Evolutionary conservation across 1,140 invertebrate genomes (phyloP), one percentile per base, ranked within the genome.

Genomic region (Episyrphus balteatus): DNA sequence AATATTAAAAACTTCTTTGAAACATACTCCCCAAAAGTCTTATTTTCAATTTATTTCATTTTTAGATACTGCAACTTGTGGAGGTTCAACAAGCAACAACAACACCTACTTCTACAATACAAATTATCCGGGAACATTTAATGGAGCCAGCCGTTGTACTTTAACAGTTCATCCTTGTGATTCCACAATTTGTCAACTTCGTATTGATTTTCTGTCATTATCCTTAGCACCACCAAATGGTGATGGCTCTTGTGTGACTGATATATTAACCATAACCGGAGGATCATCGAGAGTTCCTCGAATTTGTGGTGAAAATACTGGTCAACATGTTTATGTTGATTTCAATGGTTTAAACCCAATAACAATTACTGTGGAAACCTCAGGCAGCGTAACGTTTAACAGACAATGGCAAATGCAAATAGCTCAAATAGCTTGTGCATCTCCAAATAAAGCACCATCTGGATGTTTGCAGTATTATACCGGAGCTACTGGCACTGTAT

Each of bases 81-180:
- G 84, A 5, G 70, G 73, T 9, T 75, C 74, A 1, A 81, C 84
- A 1, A 75, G 75, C 17, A 71, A 80, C 37, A 90, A 90, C 56
- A 86, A 88, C 48, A 90, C 86, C 0, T 89, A 90, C 60, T 91
- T 90, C 62, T 76, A 81, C 2, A 90, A 82, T 66, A 77, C 77
- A 1, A 78, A 76, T 3, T 87, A 82, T 70, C 83, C 83, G 1
- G 73, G 71, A 3, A 73, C 79, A 0, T 83, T 80, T 56, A 68
- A 71, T 1, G 82, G 79, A 1, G 80, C 80, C 9, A 74, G 78
- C 31, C 66, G 80, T 2, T 91, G 87, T 56, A 74, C 75, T 2
- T 77, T 88, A 49, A 79, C 78, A 9, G 75, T 90, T 1, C 73
- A 78, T 49, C 77, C 79, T 36, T 81, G 80, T 55, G 81, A 80